Evolutionary conservation across 92 coral and sea anemone genomes (phyloP), one percentile per base, ranked within the genome.

Genomic region (Isaurus tuberculatus): DNA sequence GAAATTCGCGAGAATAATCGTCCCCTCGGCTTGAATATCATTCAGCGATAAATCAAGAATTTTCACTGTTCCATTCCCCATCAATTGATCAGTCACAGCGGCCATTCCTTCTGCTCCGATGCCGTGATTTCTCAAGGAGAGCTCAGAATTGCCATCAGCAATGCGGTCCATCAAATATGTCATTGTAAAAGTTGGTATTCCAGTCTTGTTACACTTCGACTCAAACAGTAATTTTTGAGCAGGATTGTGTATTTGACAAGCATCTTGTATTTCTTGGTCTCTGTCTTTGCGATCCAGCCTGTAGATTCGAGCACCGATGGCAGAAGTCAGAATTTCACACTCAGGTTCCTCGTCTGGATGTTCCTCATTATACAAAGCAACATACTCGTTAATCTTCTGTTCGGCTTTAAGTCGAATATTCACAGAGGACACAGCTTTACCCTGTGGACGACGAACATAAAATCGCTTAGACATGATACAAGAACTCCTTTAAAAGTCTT

Each of bases 241-340:
- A 19, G 88, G 77, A 72, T 94, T 94, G 87, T 89, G 84, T 36
- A 94, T 75, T 75, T 79, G 85, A 60, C 98, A 95, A 17, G 98
- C 98, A 75, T 95, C 94, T 74, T 95, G 98, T 0, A 95, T 94
- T 2, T 86, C 98, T 31, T 77, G 80, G 30, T 90, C 94, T 71
- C 98, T 88, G 89, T 95, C 98, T 43, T 75, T 86, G 37, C 98
- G 88, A 79, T 95, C 98, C 83, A 95, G 91, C 11, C 98, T 90
- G 80, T 91, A 90, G 32, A 90, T 90, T 75, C 68, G 73, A 40
- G 85, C 86, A 14, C 85, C 64, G 17, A 67, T 83, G 20, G 80
- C 79, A n/a, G 63, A 8, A 3, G 8, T 22, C 3, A 75, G 36
- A 30, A 85, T 71, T 36, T 84, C 60, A 33, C 70, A 61, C 34